A percentile compares a stretch with the other conserved stretches of the same genome.
These are phyloP conservation scores for Scaptomyza polygonia DNA, from an alignment of 2,888 invertebrate species.

Conservation along the genomic window DNA sequence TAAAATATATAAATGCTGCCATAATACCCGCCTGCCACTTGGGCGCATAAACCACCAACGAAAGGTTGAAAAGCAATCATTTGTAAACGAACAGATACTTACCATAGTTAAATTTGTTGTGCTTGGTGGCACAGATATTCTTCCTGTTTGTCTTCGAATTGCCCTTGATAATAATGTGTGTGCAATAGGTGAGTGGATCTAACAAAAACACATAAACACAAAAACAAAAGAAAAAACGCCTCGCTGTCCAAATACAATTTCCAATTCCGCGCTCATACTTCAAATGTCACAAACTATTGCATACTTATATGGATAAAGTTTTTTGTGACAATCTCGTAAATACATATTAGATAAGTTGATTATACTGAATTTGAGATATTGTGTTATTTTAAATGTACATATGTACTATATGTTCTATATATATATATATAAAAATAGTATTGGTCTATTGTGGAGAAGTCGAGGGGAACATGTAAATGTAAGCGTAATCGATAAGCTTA, in stretches of 20 bases:
- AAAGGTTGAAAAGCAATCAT: slow-evolving; percentile 17
- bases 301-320: not conserved
- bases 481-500: slow-evolving; percentile 35
- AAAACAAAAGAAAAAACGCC: not conserved
- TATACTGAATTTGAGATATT: not conserved
- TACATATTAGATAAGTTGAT: not conserved
- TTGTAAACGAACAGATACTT: not conserved
- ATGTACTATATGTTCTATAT: not conserved
- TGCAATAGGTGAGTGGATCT: not conserved
- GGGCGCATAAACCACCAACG: slow-evolving; percentile 50
- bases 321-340: slow-evolving; percentile 1
- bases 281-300: slow-evolving; percentile 1
- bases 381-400: not conserved
- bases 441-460: slow-evolving; percentile 5
- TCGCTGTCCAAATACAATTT: not conserved
- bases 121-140: not conserved
- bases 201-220: too few species aligned
- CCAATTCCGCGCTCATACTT: not conserved
- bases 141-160: not conserved
- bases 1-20: slow-evolving; percentile 38
- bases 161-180: not conserved
- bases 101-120: not conserved
- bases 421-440: not conserved
- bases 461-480: slow-evolving; percentile 39
- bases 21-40: slow-evolving; percentile 51